Conservation (phyloP, 2,113 vertebrate genomes). For the Cranoglanis bouderius region DNA sequence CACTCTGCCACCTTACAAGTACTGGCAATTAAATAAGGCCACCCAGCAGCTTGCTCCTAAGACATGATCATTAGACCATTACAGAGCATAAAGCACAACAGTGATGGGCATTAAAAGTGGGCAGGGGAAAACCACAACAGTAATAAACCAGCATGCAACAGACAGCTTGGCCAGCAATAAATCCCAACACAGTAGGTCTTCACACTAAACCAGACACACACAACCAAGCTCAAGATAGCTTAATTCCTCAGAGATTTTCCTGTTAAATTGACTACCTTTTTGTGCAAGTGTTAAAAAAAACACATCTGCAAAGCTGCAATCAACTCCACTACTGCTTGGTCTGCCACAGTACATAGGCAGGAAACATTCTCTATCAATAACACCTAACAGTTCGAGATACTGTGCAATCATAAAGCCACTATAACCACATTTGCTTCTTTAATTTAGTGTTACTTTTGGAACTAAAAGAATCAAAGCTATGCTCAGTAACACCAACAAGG, state of each 20-base stretch:
- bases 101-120: neutral
- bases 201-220: conserved; percentile 8
- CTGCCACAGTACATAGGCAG: neutral
- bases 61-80: neutral
- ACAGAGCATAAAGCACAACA: neutral
- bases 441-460: neutral
- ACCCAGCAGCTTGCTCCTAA: neutral
- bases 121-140: neutral
- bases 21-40: neutral
- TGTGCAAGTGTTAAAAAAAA: neutral
- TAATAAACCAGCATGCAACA: conserved; percentile 32
- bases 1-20: neutral
- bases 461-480: neutral
- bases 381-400: neutral
- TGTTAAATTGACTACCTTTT: neutral
- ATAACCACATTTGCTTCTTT: neutral
- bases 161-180: neutral
- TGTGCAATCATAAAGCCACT: neutral
- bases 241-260: neutral
- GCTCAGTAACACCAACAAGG: neutral
- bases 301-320: neutral
- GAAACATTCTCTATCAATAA: neutral
- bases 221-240: neutral
- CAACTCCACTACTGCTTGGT: neutral
- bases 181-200: neutral